Evolutionary conservation across 2,113 vertebrate genomes (phyloP), one percentile per base, ranked within the genome.

Genomic region (Picathartes gymnocephalus): DNA sequence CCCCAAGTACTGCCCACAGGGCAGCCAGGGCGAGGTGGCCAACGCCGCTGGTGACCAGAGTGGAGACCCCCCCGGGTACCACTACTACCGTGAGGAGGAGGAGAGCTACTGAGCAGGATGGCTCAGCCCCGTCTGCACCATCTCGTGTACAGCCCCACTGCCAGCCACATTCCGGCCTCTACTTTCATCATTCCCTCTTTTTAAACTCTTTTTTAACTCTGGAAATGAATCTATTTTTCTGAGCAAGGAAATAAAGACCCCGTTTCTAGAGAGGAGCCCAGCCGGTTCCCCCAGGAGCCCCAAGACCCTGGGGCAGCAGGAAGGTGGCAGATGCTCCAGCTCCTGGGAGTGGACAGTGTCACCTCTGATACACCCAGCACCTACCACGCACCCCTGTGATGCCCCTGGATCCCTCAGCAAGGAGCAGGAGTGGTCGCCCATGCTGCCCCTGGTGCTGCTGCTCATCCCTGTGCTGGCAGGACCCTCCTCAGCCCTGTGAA

Each of bases 1-100:
- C 85, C 98, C 99, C 94, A 99, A 99, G 88, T 99, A 99, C 97
- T 99, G 99, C 96, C 98, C 99, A 0, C 98, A 98, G 81, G 95
- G 97, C 92, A 85, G 90, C 53, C 76, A 98, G 30, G 92, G 87
- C 0, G 97, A 94, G 2, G 97, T 90, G 47, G 93, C 92, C 62
- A 92, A 97, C 0, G 44, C 45, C 0, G 16, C 77, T 0, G 15
- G 40, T 0, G 79, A 95, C 5, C 88, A 91, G 28, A 37, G 95
- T 4, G 91, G 58, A 39, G 94, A 97, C 40, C 74, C 71, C 18
- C 82, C 86, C 0, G 85, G 90, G 12, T 97, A 95, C 42, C 82
- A 83, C 35, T 95, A 96, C 76, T 97, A 96, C 68, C 24, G 7
- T 3, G 92, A 97, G 83, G 96, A 97, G 71, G 97, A 97, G 74